These are phyloP conservation scores for Neocrepidodera transversa DNA, from an alignment of 2,888 invertebrate species.

Conservation along the genomic window DNA sequence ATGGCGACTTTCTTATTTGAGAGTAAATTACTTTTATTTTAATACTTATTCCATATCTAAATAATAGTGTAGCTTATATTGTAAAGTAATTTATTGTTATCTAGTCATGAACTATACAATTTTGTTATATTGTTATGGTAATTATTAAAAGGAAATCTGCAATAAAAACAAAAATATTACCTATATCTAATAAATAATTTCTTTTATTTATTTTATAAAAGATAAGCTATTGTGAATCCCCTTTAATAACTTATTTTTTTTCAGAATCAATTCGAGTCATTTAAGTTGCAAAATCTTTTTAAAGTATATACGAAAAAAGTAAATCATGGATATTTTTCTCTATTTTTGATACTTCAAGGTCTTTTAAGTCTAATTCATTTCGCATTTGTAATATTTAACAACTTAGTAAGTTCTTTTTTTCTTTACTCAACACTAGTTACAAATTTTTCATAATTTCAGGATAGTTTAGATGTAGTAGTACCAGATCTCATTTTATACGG, in stretches of 20 bases:
- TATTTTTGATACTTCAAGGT: slow-evolving; percentile 75
- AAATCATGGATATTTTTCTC: slow-evolving; percentile 78
- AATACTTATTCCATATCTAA: no score
- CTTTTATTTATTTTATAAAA: no score
- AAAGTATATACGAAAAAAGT: slow-evolving; percentile 78
- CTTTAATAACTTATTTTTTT: no score
- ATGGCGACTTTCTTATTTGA: slow-evolving; percentile 52
- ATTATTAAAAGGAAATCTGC: no score
- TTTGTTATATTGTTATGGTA: no score
- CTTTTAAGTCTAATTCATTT: slow-evolving; percentile 72
- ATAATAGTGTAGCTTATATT: no score
- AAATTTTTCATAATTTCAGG: not conserved
- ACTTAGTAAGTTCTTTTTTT: slow-evolving; percentile 33
- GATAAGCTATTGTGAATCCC: no score
- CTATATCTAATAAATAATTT: no score
- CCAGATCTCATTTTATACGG: slow-evolving; percentile 59
- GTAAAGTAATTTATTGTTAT: no score
- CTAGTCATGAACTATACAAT: no score
- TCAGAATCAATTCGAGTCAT: slow-evolving; percentile 79
- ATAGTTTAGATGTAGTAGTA: slow-evolving; percentile 23
- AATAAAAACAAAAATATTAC: no score
- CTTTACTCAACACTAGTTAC: no score
- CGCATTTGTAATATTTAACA: slow-evolving; percentile 36
- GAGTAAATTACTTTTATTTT: slow-evolving; percentile 48
- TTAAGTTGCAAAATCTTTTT: slow-evolving; percentile 77